These are phyloP conservation scores for Halcyon malimbica DNA, from an alignment of 2,113 vertebrate species.

Conservation along the genomic window DNA sequence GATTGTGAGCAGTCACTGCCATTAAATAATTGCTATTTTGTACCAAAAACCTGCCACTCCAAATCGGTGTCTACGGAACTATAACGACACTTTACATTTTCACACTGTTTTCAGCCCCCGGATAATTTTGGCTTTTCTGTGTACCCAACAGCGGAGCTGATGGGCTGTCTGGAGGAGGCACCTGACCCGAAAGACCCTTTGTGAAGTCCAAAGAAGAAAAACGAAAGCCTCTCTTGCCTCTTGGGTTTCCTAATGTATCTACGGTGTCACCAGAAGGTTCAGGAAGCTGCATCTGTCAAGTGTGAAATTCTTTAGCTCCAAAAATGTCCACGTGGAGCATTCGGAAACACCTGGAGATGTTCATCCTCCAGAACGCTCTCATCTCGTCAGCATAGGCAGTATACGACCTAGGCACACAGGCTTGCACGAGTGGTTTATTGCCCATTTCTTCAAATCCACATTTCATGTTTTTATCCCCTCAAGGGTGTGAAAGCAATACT, in stretches of 20 bases:
- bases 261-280: constrained; percentile 7
- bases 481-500: constrained; percentile 12
- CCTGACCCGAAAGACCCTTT: not conserved
- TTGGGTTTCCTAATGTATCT: not conserved
- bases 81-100: not conserved
- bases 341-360: constrained; percentile 62
- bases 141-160: not conserved
- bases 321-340: constrained; percentile 38
- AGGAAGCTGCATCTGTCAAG: constrained; percentile 52
- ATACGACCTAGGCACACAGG: not conserved
- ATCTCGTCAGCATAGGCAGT: not conserved
- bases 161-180: constrained; percentile 9
- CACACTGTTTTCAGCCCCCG: not conserved
- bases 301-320: constrained; percentile 55
- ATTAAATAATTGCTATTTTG: not conserved
- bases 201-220: not conserved
- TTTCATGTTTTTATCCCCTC: not conserved
- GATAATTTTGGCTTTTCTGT: not conserved
- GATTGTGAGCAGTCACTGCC: not conserved
- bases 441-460: constrained; percentile 20
- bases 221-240: not conserved
- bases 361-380: constrained; percentile 6
- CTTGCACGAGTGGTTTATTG: constrained; percentile 36
- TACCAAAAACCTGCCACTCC: not conserved
- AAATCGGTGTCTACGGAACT: not conserved